Conservation (phyloP, 2,888 invertebrate genomes). For the Cephus sareptanus region DNA sequence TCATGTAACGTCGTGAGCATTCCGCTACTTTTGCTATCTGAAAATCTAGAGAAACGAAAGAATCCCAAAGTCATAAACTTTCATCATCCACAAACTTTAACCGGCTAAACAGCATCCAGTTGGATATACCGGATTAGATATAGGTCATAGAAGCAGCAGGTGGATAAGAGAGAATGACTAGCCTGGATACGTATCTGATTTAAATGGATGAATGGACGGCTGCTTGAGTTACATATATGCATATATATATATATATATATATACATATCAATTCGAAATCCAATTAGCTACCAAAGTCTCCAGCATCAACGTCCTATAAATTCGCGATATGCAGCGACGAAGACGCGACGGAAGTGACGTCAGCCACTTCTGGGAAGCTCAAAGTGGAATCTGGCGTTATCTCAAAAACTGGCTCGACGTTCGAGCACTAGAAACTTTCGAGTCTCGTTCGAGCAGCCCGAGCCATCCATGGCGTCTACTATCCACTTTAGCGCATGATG, state of each 20-base stretch:
- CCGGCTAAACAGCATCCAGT: background rate
- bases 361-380: background rate
- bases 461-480: slow-evolving; percentile 31
- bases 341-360: background rate
- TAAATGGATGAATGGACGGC: background rate
- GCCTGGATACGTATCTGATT: background rate
- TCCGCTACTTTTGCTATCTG: background rate
- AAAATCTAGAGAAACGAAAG: background rate
- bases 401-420: background rate
- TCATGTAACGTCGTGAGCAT: background rate
- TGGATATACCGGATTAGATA: background rate
- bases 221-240: background rate
- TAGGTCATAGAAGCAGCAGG: background rate
- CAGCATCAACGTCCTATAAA: background rate
- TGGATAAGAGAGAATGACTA: background rate
- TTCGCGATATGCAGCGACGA: background rate
- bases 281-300: background rate
- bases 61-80: background rate
- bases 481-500: slow-evolving; percentile 52
- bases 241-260: background rate
- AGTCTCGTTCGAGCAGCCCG: slow-evolving; percentile 42
- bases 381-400: background rate
- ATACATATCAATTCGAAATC: background rate
- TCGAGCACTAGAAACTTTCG: slow-evolving; percentile 35
- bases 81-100: background rate